A percentile compares a stretch with the other conserved stretches of the same genome.
phyloP scores from a whole-genome alignment of 30 jellyfish, hydroid and myxozoan species.

The Rhopilema esculentum region DNA sequence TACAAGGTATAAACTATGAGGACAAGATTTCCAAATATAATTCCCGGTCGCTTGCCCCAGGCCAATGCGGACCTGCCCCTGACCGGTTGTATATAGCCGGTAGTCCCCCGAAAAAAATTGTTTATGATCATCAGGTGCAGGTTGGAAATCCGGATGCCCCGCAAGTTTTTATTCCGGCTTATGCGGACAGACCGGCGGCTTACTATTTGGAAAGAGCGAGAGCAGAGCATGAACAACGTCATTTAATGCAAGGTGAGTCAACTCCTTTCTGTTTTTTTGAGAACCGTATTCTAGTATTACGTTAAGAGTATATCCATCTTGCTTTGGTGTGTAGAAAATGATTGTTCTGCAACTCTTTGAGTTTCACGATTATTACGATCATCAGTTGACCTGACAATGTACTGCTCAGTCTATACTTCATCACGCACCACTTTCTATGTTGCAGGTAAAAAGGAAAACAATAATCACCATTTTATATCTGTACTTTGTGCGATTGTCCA shows the following conservation, averaged over 20 bases:
- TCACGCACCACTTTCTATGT: no score
- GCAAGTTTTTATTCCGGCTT: conserved; percentile 55
- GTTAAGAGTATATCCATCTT: no score
- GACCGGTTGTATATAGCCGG: conserved; percentile 65
- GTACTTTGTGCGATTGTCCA: no score
- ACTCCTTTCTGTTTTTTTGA: background rate
- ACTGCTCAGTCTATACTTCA: no score
- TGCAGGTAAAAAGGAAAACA: no score
- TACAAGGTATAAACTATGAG: conserved; percentile 70
- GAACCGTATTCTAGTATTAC: no score
- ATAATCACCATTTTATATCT: no score
- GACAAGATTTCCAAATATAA: conserved; percentile 79
- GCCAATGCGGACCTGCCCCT: conserved; percentile 76
- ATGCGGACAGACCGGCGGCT: conserved; percentile 78
- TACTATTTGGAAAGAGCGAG: conserved; percentile 56
- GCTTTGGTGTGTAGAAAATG: no score
- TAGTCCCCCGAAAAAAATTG: conserved; percentile 69
- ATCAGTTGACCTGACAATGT: no score
- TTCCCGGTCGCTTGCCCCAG: conserved; percentile 85
- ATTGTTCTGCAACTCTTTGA: no score
- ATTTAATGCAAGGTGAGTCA: conserved; percentile 36
- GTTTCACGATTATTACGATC: no score
- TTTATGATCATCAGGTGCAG: conserved; percentile 34
- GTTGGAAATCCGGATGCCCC: conserved; percentile 7
- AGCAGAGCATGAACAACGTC: conserved; percentile 25